Base-by-base conservation (phyloP, 1,140 invertebrate species). In the Saxidomus purpurata region DNA sequence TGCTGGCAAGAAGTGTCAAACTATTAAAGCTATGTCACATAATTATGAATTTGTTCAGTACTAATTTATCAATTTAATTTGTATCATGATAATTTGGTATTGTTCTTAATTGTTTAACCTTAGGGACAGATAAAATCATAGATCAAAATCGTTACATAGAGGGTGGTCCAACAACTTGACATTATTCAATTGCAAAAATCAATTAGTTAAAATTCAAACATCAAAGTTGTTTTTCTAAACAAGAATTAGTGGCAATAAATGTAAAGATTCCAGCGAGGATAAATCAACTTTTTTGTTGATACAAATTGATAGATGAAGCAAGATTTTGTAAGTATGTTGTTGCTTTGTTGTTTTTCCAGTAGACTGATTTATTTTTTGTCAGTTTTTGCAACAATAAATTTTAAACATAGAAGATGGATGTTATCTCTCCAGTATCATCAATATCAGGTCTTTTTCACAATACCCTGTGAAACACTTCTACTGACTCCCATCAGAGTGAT, bases 181-280 rank as follows among this genome's bases (percentile, higher is more conserved):
- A 71, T n/a, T 38, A 38, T 40, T 38, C 34, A 71, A 31, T n/a
- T 0, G 67, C 67, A 19, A 71, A 71, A 38, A 31, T 38, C 31
- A 38, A 71, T 71, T 71, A 71, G 67, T 71, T 71, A 71, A 71
- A 71, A 11, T 38, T 71, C 22, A 40, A 40, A 71, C 67, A 71
- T 71, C 36, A 71, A 71, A 71, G 67, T 28, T 25, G 59, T 63
- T 55, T 28, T 63, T n/a, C 25, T 28, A 28, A 25, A 28, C 59
- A 63, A 25, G 25, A 63, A 63, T 63, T 28, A 63, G 6, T 8
- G 8, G 3, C n/a, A 63, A 63, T 25, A 28, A 28, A 63, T 63
- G 25, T 63, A 4, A 25, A 63, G 59, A 63, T 63, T 28, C 28
- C 8, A 28, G 59, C 15, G 3, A 28, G 3, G 59, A 63, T 63